Evolutionary conservation across 2,113 vertebrate genomes (phyloP).

Genomic region (Pangasianodon gigas): DNA sequence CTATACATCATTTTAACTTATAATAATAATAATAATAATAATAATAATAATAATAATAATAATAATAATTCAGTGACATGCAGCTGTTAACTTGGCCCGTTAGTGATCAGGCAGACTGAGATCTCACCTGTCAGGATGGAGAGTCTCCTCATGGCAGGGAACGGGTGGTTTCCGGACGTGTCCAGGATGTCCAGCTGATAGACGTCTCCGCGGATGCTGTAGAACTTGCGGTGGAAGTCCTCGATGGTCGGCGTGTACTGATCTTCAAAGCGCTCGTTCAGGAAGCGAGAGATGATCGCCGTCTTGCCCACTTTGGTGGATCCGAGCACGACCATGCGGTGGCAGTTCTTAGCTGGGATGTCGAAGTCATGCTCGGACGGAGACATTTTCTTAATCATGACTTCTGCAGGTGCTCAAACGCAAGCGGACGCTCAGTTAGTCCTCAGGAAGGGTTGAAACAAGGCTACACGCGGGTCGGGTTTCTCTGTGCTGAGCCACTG

Average conservation of each 20-base stretch:
- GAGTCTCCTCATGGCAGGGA: conserved; percentile 94
- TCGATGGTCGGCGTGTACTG: conserved; percentile 97
- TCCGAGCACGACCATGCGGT: conserved; percentile 95
- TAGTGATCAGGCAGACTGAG: neutral
- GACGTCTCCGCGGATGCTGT: conserved; percentile 93
- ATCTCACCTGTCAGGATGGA: conserved; percentile 94
- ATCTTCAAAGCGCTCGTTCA: conserved; percentile 92
- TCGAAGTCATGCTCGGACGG: conserved; percentile 85
- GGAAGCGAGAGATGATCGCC: conserved; percentile 94
- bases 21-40: neutral
- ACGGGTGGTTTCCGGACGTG: conserved; percentile 94
- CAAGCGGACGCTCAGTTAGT: neutral
- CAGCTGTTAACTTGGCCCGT: neutral
- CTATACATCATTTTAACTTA: neutral
- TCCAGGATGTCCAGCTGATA: conserved; percentile 97
- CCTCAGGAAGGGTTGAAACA: neutral
- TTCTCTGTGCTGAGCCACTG: neutral
- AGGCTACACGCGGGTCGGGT: neutral
- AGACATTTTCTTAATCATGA: conserved; percentile 96
- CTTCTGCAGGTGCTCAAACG: neutral
- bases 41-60: neutral
- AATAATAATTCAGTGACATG: neutral
- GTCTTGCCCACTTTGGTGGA: conserved; percentile 98
- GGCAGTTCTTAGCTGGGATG: conserved; percentile 95
- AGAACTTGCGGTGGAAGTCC: conserved; percentile 98